These are phyloP conservation scores for Augiades crinisus DNA, from an alignment of 2,888 invertebrate species.

Conservation along the genomic window DNA sequence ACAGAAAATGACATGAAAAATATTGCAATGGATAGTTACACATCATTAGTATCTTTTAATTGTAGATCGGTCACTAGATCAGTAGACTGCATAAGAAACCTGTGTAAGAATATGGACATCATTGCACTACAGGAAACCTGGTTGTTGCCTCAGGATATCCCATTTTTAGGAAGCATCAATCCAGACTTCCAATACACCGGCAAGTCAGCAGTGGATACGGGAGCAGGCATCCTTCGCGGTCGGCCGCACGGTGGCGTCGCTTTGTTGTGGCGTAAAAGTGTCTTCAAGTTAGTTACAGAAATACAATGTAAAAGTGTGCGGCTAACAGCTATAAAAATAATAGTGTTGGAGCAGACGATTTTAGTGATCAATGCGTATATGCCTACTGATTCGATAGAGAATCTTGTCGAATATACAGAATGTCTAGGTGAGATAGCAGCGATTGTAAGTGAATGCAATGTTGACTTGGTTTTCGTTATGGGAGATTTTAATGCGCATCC, in stretches of 20 bases:
- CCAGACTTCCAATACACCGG: slow-evolving; percentile 18
- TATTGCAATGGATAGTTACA: too few species aligned
- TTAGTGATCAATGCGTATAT: slow-evolving; percentile 23
- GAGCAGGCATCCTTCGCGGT: slow-evolving; percentile 12
- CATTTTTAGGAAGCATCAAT: slow-evolving; percentile 9
- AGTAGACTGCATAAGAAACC: neutral
- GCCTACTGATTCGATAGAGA: slow-evolving; percentile 20
- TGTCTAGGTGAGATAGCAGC: slow-evolving; percentile 20
- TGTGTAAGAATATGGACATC: slow-evolving; percentile 2
- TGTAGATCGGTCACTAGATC: neutral
- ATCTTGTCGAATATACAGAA: slow-evolving; percentile 11
- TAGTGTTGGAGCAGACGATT: neutral
- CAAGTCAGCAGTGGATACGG: slow-evolving; percentile 15
- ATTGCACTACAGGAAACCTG: slow-evolving; percentile 24
- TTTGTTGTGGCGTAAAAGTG: slow-evolving; percentile 15
- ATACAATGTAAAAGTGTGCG: slow-evolving; percentile 22
- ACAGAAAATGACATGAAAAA: too few species aligned
- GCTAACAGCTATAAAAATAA: slow-evolving; percentile 20
- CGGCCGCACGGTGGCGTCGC: slow-evolving; percentile 26
- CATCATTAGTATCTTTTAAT: too few species aligned
- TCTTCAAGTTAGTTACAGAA: slow-evolving; percentile 22
- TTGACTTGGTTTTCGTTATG: neutral
- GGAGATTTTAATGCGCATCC: slow-evolving; percentile 27
- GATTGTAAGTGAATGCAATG: neutral
- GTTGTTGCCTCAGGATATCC: slow-evolving; percentile 1